These are phyloP conservation scores for Paedocypris sp. DNA, from an alignment of 2,113 vertebrate species.

Conservation along the genomic window DNA sequence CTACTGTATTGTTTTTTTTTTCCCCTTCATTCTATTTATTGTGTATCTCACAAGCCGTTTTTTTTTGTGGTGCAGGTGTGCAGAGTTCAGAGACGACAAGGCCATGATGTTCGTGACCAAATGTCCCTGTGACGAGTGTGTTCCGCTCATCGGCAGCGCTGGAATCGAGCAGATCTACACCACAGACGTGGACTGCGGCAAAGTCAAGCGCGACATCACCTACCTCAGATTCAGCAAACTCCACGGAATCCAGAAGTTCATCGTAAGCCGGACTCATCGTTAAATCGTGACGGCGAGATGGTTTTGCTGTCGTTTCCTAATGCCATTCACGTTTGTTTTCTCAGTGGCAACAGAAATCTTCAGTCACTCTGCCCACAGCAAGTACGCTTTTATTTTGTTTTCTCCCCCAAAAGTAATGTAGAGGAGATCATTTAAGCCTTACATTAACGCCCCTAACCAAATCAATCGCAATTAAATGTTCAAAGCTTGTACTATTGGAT, in stretches of 20 bases:
- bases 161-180: conserved; percentile 89
- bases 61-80: conserved; percentile 55
- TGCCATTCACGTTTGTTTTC: conserved; percentile 1
- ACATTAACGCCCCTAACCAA: too few species aligned
- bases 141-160: conserved; percentile 83
- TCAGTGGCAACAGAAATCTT: conserved; percentile 74
- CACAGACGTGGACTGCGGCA: conserved; percentile 78
- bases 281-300: too few species aligned
- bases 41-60: background rate
- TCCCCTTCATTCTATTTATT: background rate
- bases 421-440: too few species aligned
- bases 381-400: conserved; percentile 65
- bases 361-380: conserved; percentile 43
- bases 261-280: conserved; percentile 64
- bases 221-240: conserved; percentile 78
- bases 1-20: too few species aligned
- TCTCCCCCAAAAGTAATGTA: background rate
- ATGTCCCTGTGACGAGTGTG: conserved; percentile 89
- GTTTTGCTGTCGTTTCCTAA: background rate
- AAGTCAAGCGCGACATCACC: conserved; percentile 87
- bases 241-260: conserved; percentile 72
- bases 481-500: too few species aligned
- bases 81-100: conserved; percentile 70
- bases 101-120: conserved; percentile 91
- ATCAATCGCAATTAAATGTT: too few species aligned